Evolutionary conservation across 2,797 vertebrate species (phyloP), one percentile per base, ranked within the genome.

Genomic region (Typhlichthys eigenmanni): DNA sequence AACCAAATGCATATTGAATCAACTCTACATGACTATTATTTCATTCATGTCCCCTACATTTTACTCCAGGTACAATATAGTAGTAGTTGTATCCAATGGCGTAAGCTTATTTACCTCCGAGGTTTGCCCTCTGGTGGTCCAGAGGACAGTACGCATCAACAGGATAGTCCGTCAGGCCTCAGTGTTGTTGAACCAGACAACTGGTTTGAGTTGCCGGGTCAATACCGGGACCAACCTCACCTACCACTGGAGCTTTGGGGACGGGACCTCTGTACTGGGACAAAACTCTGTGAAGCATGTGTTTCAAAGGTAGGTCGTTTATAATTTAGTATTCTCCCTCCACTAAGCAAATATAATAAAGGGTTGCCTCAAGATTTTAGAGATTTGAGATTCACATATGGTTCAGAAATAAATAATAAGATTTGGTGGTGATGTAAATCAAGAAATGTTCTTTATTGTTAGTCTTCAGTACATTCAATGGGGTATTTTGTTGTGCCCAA

Each of bases 181-280:
- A 0, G 93, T 93, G 24, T 72, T 93, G 54, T 76, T 80, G 60
- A 92, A 93, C 51, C 69, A 87, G 47, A 81, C 73, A 0, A 84
- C 90, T 53, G 58, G 46, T 12, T 72, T 95, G 19, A 87, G 84
- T 52, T 95, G 92, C 66, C 83, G 92, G 47, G 87, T 94, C 71
- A 93, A 76, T 9, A 75, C 71, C 1, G 94, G 93, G 48, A 93
- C 91, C 0, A 69, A 93, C 5, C 69, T 93, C 10, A 71, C 73
- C 10, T 95, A 92, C 69, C 55, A 77, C 8, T 96, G 95, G 95
- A 85, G 66, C 69, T 96, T 95, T 55, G 95, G 94, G 64, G 94
- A 95, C 0, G 93, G 90, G 3, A 66, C 87, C 0, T 34, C 58
- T 5, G 76, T 67, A 60, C 14, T 4, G 2, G 93, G 94, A 48